Evolutionary conservation across 2,113 vertebrate genomes (phyloP).

Genomic region (Phainopepla nitens): DNA sequence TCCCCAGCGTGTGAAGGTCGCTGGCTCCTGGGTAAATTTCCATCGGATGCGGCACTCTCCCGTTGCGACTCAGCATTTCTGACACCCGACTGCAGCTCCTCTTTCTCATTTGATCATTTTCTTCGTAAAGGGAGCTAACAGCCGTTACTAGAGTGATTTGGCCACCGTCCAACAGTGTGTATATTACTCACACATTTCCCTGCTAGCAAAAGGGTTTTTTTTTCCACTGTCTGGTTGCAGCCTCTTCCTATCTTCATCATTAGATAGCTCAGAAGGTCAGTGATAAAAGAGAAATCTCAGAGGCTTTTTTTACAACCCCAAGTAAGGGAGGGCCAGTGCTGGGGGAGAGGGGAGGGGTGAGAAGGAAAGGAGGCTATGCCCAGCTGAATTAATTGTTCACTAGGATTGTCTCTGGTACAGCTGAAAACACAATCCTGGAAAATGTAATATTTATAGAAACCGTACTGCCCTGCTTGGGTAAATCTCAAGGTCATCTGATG

Average conservation of each 20-base stretch:
- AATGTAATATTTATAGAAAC: conserved; percentile 38
- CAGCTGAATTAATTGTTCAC: neutral
- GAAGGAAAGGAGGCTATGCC: neutral
- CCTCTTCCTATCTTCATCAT: conserved; percentile 41
- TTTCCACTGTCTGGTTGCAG: conserved; percentile 21
- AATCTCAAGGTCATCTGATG: conserved; percentile 33
- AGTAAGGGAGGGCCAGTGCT: neutral
- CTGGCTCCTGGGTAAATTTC: conserved; percentile 58
- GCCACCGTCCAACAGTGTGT: conserved; percentile 33
- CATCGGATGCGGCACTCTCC: conserved; percentile 39
- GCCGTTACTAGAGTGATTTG: conserved; percentile 58
- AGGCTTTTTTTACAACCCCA: neutral
- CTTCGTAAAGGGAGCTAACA: conserved; percentile 19
- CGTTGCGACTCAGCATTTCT: conserved; percentile 37
- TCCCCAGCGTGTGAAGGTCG: neutral
- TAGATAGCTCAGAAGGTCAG: conserved; percentile 36
- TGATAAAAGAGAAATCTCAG: neutral
- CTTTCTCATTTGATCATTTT: conserved; percentile 19
- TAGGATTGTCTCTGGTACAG: neutral
- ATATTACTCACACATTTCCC: conserved; percentile 42
- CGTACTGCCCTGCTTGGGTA: neutral
- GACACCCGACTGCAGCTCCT: conserved; percentile 33
- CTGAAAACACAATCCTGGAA: neutral
- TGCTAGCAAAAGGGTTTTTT: conserved; percentile 34
- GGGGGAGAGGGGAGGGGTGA: neutral